phyloP scores from a whole-genome alignment of 2,113 vertebrate species.

The Tyto alba region DNA sequence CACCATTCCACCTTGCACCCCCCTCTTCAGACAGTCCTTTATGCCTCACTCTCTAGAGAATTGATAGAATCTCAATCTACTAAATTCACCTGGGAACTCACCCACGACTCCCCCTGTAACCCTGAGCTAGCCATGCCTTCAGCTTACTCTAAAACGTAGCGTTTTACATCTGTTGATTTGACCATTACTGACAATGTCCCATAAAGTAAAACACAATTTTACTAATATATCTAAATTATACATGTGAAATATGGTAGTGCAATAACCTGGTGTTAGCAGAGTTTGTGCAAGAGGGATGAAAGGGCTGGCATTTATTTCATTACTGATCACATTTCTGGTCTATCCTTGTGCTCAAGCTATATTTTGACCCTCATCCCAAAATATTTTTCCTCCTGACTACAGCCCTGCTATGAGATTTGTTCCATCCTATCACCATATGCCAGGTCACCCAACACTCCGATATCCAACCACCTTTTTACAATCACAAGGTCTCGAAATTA shows the following conservation, averaged over 20 bases:
- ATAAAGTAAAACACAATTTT: not conserved
- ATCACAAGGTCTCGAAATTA: not conserved
- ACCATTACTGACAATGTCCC: not conserved
- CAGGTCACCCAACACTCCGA: not conserved
- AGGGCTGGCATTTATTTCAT: not conserved
- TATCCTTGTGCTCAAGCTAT: not conserved
- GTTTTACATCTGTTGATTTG: not conserved
- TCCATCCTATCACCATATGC: not conserved
- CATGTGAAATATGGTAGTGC: not conserved
- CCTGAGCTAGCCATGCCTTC: not conserved
- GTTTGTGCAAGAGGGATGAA: not conserved
- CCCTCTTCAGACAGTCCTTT: not conserved
- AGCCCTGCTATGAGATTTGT: not conserved
- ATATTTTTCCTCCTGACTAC: not conserved
- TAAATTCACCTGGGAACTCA: not conserved
- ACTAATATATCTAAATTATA: not conserved
- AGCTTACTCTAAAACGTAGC: not conserved
- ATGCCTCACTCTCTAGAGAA: not conserved
- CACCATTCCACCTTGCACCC: rapidly evolving
- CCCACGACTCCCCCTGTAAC: not conserved
- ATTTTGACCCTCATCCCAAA: not conserved
- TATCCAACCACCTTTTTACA: not conserved
- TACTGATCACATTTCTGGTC: not conserved
- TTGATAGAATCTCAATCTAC: not conserved
- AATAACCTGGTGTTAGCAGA: not conserved